Percentiles rank a stretch among this genome's conserved stretches.
phyloP scores from a whole-genome alignment of 2,888 invertebrate genomes.

The Caenorhabditis sinica region DNA sequence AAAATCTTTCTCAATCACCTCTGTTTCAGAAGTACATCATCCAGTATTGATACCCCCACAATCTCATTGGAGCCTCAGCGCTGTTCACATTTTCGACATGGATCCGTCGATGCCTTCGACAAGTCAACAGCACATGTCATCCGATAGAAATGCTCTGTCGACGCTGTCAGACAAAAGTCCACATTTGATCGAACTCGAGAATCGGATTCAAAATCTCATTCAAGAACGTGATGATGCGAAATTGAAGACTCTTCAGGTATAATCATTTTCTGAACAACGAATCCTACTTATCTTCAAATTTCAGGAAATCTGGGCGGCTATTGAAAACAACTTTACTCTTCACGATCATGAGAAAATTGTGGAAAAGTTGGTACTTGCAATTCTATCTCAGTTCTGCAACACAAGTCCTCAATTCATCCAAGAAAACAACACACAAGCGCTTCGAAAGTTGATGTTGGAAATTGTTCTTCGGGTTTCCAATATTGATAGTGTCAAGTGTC shows the following conservation, averaged over 20 bases:
- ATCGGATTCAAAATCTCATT: conserved; percentile 53
- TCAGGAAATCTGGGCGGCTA: conserved; percentile 96
- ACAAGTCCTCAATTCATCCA: conserved; percentile 97
- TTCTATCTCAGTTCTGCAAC: conserved; percentile 93
- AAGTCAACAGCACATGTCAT: conserved; percentile 18
- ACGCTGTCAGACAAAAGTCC: too few species aligned
- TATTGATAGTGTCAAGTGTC: conserved; percentile 90
- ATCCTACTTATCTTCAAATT: conserved; percentile 29
- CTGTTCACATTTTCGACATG: conserved; percentile 36
- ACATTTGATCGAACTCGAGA: conserved; percentile 57
- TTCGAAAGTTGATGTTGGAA: conserved; percentile 95
- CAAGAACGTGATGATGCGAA: conserved; percentile 91
- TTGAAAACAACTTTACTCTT: conserved; percentile 94
- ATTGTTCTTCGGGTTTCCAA: conserved; percentile 97
- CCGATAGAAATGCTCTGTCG: conserved; percentile 5
- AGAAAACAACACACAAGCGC: conserved; percentile 94
- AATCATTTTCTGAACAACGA: not conserved
- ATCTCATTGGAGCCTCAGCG: conserved; percentile 9
- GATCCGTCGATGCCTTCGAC: conserved; percentile 22
- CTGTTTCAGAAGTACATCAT: too few species aligned
- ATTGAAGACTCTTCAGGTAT: conserved; percentile 89
- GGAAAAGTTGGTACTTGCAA: conserved; percentile 89
- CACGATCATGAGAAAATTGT: conserved; percentile 93
- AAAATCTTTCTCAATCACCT: too few species aligned
- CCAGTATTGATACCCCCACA: too few species aligned